Percentiles rank a stretch among this genome's conserved stretches.
phyloP scores from a whole-genome alignment of 2,113 vertebrate genomes.

The Callocephalon fimbriatum region DNA sequence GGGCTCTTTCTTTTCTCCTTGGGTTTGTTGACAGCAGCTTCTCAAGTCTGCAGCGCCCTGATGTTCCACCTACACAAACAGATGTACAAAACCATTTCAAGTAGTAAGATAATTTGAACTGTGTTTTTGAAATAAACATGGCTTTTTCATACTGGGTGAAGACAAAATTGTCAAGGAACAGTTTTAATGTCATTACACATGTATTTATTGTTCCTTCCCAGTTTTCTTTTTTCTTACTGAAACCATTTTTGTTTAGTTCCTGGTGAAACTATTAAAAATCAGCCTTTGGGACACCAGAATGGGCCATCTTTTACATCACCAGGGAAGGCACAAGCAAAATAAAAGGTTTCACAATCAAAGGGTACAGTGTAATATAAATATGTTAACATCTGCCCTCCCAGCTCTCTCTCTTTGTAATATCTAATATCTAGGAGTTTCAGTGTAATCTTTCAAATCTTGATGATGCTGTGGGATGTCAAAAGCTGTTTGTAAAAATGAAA shows the following conservation, averaged over 20 bases:
- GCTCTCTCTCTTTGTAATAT: background rate
- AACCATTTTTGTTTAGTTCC: background rate
- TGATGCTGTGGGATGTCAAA: background rate
- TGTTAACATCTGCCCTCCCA: background rate
- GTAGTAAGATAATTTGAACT: background rate
- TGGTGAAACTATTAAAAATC: background rate
- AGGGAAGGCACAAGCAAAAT: background rate
- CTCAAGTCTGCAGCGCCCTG: background rate
- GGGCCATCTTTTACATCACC: background rate
- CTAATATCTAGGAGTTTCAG: background rate
- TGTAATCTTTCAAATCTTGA: background rate
- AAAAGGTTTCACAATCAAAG: background rate
- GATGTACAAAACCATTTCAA: background rate
- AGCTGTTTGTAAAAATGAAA: background rate
- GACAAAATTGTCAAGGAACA: background rate
- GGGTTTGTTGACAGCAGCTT: constrained; percentile 40
- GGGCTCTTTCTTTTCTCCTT: constrained; percentile 59
- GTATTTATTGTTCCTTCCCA: background rate
- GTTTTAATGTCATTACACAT: background rate
- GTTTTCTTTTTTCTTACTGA: background rate
- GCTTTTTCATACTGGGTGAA: background rate
- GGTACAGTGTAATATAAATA: background rate
- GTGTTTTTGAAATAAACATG: background rate
- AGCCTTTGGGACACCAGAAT: background rate
- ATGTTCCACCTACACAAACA: constrained; percentile 2